Base-by-base conservation (phyloP, 1,140 invertebrate genomes). In the Cyclargus thomasi region DNA sequence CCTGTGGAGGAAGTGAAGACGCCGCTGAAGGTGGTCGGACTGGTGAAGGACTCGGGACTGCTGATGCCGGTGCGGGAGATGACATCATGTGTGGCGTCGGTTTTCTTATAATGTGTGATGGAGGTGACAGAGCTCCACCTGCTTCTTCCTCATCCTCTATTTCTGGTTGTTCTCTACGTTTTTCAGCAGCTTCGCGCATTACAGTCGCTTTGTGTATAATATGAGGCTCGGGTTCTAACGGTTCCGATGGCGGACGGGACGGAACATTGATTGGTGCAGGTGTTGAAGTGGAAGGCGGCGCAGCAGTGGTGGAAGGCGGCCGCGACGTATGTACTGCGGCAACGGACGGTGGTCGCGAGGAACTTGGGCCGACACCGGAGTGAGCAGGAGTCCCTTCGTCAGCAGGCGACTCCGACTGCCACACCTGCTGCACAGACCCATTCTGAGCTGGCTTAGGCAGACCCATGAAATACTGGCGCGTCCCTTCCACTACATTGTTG, bases 391-490 rank as follows among this genome's bases (percentile, higher is more conserved):
- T 82, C 29, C 90, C 85, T 70, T 90, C 83, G 68, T 89, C 86
- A 64, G 87, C 78, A 39, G 75, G 77, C 67, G 81, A 77, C 69
- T 85, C 78, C 70, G 88, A 77, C 73, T 83, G 82, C 85, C 91
- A 85, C 64, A 80, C 78, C 53, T 82, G 73, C 70, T 85, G 87
- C 62, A 83, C 79, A 77, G 86, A 82, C 69, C 81, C 74, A 68
- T 85, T 85, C 83, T 80, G 90, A 82, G 86, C 90, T 82, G 79
- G 92, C 75, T 92, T 92, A 67, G 94, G 94, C 80, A 95, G 88
- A 83, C 94, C 94, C 92, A 95, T 94, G 90, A 95, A 95, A 91
- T 94, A 95, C 91, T 95, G 94, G 81, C 94, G 93, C 85, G 94
- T 94, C 88, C 94, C 94, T 93, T 95, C 94, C 92, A 95, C 91